phyloP scores from a whole-genome alignment of 2,797 vertebrate species.

The Periophthalmus magnuspinnatus region DNA sequence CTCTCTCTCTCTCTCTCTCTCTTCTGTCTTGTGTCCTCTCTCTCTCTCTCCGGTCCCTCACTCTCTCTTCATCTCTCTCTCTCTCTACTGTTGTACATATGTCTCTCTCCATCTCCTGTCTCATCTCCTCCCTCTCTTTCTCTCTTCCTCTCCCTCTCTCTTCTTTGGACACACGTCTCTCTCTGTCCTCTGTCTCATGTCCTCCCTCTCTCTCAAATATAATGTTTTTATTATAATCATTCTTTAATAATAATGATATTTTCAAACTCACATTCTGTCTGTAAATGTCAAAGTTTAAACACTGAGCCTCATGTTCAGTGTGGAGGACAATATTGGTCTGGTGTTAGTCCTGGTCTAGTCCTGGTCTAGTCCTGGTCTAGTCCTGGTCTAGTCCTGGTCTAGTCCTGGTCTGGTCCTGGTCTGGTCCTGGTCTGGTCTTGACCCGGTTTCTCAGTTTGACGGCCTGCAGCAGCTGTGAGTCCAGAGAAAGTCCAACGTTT shows the following conservation, averaged over 20 bases:
- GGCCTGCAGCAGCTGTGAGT: constrained; percentile 27
- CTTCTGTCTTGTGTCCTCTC: too few species aligned
- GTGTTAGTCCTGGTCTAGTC: neutral
- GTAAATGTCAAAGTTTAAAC: too few species aligned
- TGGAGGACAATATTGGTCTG: neutral
- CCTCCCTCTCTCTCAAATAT: neutral
- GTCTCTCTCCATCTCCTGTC: too few species aligned
- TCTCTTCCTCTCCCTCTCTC: neutral
- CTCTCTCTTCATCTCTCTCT: too few species aligned
- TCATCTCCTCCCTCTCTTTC: neutral
- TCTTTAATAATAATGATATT: too few species aligned
- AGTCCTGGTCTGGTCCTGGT: neutral
- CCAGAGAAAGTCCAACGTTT: constrained; percentile 70
- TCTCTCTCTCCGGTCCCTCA: too few species aligned
- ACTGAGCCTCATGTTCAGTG: neutral
- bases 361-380: too few species aligned
- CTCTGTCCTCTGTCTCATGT: neutral
- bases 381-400: too few species aligned
- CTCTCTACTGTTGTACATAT: too few species aligned
- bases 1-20: too few species aligned
- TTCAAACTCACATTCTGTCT: too few species aligned
- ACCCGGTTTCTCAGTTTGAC: neutral
- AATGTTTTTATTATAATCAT: too few species aligned
- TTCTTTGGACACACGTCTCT: neutral
- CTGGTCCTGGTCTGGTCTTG: constrained; percentile 14